phyloP scores from a whole-genome alignment of 2,797 vertebrate species.

The Orientallactaga sibirica region DNA sequence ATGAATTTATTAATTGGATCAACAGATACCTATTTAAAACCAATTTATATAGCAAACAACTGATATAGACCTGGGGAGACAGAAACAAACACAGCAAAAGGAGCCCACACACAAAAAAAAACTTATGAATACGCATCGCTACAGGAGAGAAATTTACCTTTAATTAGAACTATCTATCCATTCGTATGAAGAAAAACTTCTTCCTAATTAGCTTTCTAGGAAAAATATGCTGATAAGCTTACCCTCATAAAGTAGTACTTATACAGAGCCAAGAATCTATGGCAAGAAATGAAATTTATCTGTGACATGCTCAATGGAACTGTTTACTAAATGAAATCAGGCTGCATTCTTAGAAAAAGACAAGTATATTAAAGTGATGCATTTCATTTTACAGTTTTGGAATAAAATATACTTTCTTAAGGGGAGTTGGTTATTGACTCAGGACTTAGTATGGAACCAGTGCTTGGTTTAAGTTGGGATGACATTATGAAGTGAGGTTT shows the following conservation, averaged over 20 bases:
- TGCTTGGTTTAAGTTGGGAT: neutral
- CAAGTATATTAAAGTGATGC: slow-evolving; percentile 42
- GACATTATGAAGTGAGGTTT: slow-evolving; percentile 38
- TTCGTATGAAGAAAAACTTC: slow-evolving; percentile 34
- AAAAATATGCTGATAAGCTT: slow-evolving; percentile 33
- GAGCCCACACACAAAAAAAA: neutral
- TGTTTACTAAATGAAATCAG: slow-evolving; percentile 25
- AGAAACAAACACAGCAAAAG: neutral
- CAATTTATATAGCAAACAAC: neutral
- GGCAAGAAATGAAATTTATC: slow-evolving; percentile 49
- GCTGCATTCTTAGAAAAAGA: slow-evolving; percentile 45
- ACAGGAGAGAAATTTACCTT: neutral
- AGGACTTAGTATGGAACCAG: slow-evolving; percentile 4
- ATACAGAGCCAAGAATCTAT: neutral
- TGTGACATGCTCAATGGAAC: slow-evolving; percentile 14
- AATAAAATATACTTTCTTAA: slow-evolving; percentile 34
- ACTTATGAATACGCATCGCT: neutral
- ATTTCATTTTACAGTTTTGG: slow-evolving; percentile 49
- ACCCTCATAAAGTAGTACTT: neutral
- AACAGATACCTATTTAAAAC: slow-evolving; percentile 24
- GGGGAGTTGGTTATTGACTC: slow-evolving; percentile 21
- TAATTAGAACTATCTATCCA: neutral
- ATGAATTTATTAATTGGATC: neutral
- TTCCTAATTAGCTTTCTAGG: slow-evolving; percentile 44
- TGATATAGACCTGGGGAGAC: neutral